Evolutionary conservation across 1,140 invertebrate species (phyloP), one percentile per base, ranked within the genome.

Genomic region (Solen grandis): DNA sequence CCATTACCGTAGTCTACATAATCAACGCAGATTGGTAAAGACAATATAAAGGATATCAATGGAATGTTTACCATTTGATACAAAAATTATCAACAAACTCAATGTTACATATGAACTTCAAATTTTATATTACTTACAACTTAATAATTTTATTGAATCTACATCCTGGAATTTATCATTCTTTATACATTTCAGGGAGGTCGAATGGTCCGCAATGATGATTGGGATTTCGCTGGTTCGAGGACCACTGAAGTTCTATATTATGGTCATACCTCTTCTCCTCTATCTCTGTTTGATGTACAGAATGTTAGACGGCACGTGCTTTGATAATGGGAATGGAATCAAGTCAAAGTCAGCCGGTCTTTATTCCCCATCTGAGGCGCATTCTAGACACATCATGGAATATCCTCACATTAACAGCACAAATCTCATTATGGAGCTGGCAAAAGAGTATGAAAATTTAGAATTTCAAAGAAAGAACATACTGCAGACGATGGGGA

Each of bases 281-380:
- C 14, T 78, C 22, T 78, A 69, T 33, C 41, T 62, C 33, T 78
- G 75, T 38, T 14, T 78, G 27, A 69, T 69, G 65, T 78, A 78
- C 55, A 50, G 75, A 25, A 59, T 69, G 46, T 16, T 78, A 13
- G 75, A 78, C 31, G 65, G 13, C 33, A 63, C 60, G 10, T 78
- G 65, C 31, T 31, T 33, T 16, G 13, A 41, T 1, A 57, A 59
- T n/a, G 14, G 38, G 16, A 38, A 50, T 35, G 16, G 5, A 0
- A n/a, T 36, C 25, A 50, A 27, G 2, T 16, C 33, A 35, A 27
- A 22, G 25, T 27, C 38, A 31, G 16, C 19, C 3, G 13, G 5
- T 22, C 4, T 50, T 5, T 33, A 25, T 5, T 25, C 22, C 29
- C 5, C 25, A 1, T 27, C 65, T 35, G 63, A 68, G 13, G 25